Percentiles rank a stretch among this genome's conserved stretches.
Evolutionary conservation across 2,888 invertebrate genomes (phyloP).

Genomic region (Aporophyla lueneburgensis): DNA sequence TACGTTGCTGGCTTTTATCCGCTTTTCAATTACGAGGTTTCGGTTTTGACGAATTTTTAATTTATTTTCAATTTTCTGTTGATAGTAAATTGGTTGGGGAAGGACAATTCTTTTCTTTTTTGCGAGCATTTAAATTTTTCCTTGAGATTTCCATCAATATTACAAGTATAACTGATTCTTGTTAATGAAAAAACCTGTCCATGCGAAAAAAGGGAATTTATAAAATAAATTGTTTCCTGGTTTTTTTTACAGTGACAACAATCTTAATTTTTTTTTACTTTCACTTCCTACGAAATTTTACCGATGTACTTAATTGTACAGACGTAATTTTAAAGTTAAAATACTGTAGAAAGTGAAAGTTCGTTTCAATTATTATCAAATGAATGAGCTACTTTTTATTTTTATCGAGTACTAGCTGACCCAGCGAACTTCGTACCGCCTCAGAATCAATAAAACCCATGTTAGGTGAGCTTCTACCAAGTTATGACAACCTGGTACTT

Average conservation of each 20-base stretch:
- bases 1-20: slow-evolving; percentile 45
- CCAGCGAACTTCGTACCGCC: too few relatives aligned
- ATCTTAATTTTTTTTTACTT: background rate
- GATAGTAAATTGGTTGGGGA: slow-evolving; percentile 25
- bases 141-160: background rate
- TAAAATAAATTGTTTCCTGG: slow-evolving; percentile 8
- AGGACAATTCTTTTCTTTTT: slow-evolving; percentile 3
- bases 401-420: too few relatives aligned
- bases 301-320: too few relatives aligned
- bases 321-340: too few relatives aligned
- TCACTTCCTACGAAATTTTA: too few relatives aligned
- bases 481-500: too few relatives aligned
- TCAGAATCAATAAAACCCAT: too few relatives aligned
- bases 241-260: background rate
- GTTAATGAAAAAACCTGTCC: background rate
- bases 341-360: too few relatives aligned
- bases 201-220: background rate
- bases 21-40: slow-evolving; percentile 49
- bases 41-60: slow-evolving; percentile 41
- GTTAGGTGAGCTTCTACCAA: too few relatives aligned
- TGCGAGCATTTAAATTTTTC: background rate
- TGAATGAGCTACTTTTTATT: too few relatives aligned
- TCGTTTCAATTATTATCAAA: too few relatives aligned
- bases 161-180: background rate
- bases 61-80: slow-evolving; percentile 25